Evolutionary conservation across 2,113 vertebrate genomes (phyloP).

Genomic region (Echinops telfairi): DNA sequence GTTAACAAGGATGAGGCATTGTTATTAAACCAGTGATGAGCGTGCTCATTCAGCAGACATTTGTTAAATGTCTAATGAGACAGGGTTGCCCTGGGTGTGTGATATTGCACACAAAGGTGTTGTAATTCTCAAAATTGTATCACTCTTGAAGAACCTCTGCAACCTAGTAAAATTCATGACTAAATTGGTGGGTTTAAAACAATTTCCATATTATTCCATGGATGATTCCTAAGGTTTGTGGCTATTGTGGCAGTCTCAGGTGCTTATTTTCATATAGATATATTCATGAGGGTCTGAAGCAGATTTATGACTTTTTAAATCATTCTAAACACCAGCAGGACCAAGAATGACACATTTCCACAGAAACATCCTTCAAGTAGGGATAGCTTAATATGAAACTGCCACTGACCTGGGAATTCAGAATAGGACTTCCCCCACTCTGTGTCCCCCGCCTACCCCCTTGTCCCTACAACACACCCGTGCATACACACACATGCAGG

Average conservation of each 20-base stretch:
- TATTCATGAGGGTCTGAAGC: not conserved
- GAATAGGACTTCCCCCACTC: not conserved
- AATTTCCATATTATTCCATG: not conserved
- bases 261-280: constrained; percentile 17
- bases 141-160: not conserved
- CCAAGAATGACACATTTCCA: not conserved
- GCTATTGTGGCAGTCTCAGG: not conserved
- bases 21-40: constrained; percentile 23
- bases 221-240: constrained; percentile 11
- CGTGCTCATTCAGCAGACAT: not conserved
- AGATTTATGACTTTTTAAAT: not conserved
- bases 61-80: not conserved
- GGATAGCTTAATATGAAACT: constrained; percentile 18
- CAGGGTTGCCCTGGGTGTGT: not conserved
- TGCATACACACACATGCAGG: not conserved
- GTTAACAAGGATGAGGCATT: not conserved
- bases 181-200: not conserved
- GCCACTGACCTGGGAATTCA: constrained; percentile 1
- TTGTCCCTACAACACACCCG: no score
- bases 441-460: not conserved
- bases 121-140: not conserved
- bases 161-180: constrained; percentile 9
- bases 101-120: not conserved
- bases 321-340: not conserved
- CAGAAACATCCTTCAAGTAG: not conserved